These are phyloP conservation scores for Euphonia xanthogaster DNA, from an alignment of 2,797 vertebrate species.

Conservation along the genomic window DNA sequence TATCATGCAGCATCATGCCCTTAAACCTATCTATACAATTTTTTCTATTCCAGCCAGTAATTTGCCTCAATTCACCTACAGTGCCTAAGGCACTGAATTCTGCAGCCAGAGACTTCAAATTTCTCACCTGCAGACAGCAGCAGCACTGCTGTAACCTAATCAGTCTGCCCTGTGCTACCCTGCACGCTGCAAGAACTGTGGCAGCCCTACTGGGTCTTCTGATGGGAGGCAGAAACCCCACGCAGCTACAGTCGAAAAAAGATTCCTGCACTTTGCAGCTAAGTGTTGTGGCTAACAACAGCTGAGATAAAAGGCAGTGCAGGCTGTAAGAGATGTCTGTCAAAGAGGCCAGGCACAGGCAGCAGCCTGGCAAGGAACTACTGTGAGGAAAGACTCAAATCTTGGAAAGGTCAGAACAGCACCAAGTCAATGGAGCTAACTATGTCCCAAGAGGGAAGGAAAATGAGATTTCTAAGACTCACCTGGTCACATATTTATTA, in stretches of 20 bases:
- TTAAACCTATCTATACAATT: not conserved
- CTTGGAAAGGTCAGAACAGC: not conserved
- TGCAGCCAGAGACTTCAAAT: not conserved
- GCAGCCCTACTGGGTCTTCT: not conserved
- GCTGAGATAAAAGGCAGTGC: constrained; percentile 18
- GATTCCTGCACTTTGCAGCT: not conserved
- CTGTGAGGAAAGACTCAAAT: not conserved
- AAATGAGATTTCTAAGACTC: not conserved
- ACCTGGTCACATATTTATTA: not conserved
- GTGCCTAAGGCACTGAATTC: not conserved
- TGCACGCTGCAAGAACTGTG: not conserved
- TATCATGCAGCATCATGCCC: not conserved
- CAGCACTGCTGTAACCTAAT: not conserved
- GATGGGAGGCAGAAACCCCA: not conserved
- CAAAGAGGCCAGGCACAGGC: not conserved
- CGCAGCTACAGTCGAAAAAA: not conserved
- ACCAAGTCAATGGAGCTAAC: not conserved
- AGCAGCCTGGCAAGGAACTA: not conserved
- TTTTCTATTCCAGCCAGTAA: not conserved
- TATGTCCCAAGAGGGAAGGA: not conserved
- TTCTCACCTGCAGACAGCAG: not conserved
- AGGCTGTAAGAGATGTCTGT: not conserved
- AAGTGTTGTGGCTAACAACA: constrained; percentile 23
- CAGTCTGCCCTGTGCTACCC: not conserved
- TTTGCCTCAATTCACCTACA: constrained; percentile 4